A percentile compares a stretch with the other conserved stretches of the same genome.
phyloP scores from a whole-genome alignment of 2,113 vertebrate species.

The Pantherophis guttatus region DNA sequence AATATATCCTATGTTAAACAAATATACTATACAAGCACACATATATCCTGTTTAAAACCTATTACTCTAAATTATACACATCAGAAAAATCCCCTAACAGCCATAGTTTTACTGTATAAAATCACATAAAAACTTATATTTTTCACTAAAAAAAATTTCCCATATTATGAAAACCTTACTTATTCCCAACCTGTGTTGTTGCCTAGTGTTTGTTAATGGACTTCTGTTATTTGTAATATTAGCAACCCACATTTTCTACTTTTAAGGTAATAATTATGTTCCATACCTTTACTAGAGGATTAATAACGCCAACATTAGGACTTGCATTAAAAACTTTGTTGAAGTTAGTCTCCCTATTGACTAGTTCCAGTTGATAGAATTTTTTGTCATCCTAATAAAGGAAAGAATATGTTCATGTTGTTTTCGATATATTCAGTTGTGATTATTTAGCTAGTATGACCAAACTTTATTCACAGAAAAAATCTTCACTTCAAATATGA shows the following conservation, averaged over 20 bases:
- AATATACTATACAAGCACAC: background rate
- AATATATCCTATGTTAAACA: background rate
- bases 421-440: background rate
- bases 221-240: background rate
- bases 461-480: background rate
- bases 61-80: background rate
- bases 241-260: constrained; percentile 34
- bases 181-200: constrained; percentile 14
- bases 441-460: background rate
- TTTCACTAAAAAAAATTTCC: background rate
- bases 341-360: constrained; percentile 99
- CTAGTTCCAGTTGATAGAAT: constrained; percentile 97
- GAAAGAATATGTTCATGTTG: constrained; percentile 47
- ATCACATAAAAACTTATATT: background rate
- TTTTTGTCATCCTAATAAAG: constrained; percentile 95
- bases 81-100: background rate
- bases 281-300: constrained; percentile 96
- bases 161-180: background rate
- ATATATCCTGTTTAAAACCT: background rate
- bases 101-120: background rate
- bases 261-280: constrained; percentile 60
- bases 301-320: constrained; percentile 97
- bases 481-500: background rate
- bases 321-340: constrained; percentile 98
- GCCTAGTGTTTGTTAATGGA: background rate